Conservation (phyloP, 2,797 vertebrate genomes). For the Austrolebias charrua region DNA sequence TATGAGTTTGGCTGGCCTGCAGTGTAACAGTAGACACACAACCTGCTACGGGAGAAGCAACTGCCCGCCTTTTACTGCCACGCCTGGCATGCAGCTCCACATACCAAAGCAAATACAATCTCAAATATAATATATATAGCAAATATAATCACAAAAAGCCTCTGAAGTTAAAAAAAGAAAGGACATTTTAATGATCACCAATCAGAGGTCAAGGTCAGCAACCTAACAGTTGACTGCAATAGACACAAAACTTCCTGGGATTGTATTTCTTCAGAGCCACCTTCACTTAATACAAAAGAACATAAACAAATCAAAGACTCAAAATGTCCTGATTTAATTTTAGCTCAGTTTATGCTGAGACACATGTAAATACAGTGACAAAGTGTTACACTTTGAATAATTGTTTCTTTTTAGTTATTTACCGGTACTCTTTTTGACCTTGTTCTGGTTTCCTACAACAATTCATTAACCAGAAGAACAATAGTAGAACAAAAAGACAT, state of each 20-base stretch:
- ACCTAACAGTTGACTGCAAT: neutral
- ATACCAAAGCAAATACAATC: constrained; percentile 3
- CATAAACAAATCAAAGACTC: neutral
- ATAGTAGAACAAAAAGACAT: neutral
- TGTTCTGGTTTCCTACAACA: neutral
- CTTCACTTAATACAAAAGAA: no score
- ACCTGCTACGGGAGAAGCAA: constrained; percentile 28
- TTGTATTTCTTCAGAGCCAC: no score
- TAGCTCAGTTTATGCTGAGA: neutral
- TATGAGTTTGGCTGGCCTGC: constrained; percentile 34
- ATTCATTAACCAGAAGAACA: neutral
- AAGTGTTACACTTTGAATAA: no score
- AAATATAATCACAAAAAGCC: constrained; percentile 1
- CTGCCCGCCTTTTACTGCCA: constrained; percentile 3
- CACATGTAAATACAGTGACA: neutral
- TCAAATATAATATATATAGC: neutral
- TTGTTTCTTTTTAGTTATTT: neutral
- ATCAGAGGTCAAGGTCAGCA: constrained; percentile 10
- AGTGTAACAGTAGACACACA: constrained; percentile 23
- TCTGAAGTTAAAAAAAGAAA: constrained; percentile 3
- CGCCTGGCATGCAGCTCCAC: neutral
- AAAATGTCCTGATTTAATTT: neutral
- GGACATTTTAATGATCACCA: neutral
- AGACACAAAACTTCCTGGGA: neutral
- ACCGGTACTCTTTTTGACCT: neutral